A percentile compares a stretch with the other conserved stretches of the same genome.
Conservation (phyloP, 1,140 invertebrate species). For the Heliconius melpomene region DNA sequence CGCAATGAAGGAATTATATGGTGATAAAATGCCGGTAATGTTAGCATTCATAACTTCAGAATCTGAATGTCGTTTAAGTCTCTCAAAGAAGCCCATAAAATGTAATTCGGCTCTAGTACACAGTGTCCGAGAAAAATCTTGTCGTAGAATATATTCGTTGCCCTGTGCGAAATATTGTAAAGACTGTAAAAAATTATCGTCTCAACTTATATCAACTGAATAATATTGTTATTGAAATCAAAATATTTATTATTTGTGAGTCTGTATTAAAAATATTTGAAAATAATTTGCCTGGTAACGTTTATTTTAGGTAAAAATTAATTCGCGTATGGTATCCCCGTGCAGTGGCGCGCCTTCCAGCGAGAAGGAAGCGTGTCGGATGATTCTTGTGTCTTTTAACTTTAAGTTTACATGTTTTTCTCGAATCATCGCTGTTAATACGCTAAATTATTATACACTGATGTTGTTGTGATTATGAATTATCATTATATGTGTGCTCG, state of each 20-base stretch:
- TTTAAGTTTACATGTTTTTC: constrained; percentile 73
- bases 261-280: constrained; percentile 16
- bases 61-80: constrained; percentile 35
- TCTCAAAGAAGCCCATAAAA: constrained; percentile 29
- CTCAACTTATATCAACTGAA: constrained; percentile 8
- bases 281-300: constrained; percentile 34
- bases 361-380: constrained; percentile 51
- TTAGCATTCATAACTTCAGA: constrained; percentile 44
- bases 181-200: constrained; percentile 43
- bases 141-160: constrained; percentile 41
- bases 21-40: constrained; percentile 45
- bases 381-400: constrained; percentile 62
- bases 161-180: constrained; percentile 49
- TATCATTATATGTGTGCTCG: constrained; percentile 61
- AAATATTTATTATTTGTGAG: background rate
- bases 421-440: constrained; percentile 57
- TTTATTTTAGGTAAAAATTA: constrained; percentile 45
- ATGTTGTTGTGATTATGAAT: constrained; percentile 76
- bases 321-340: constrained; percentile 59
- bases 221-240: background rate
- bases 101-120: constrained; percentile 16
- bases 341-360: constrained; percentile 65
- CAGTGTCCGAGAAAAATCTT: constrained; percentile 20
- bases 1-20: constrained; percentile 39
- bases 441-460: constrained; percentile 53